Conservation (phyloP, 1,140 invertebrate species). For the Macrostomum lignano region DNA sequence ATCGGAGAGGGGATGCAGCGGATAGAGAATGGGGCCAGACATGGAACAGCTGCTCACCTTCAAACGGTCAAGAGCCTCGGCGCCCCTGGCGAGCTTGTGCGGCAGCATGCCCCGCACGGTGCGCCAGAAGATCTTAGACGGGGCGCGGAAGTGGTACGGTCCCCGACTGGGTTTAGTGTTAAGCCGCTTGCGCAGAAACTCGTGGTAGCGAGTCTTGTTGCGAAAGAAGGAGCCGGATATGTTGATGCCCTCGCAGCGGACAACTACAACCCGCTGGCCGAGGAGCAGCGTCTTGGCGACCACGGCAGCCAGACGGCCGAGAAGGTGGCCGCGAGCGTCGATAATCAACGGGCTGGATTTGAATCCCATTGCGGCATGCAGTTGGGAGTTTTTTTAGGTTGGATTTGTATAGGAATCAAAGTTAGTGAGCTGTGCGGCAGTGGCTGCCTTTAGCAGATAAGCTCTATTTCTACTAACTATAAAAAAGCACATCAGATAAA, state of each 20-base stretch:
- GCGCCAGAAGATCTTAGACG: slow-evolving; percentile 78
- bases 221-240: slow-evolving; percentile 96
- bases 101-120: slow-evolving; percentile 92
- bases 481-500: no score
- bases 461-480: no score
- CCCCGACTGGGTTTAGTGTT: slow-evolving; percentile 91
- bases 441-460: no score
- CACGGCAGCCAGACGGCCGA: slow-evolving; percentile 68
- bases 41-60: no score
- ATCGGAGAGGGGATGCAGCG: no score
- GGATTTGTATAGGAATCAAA: no score
- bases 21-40: no score
- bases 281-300: slow-evolving; percentile 70
- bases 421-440: no score
- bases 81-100: slow-evolving; percentile 77
- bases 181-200: slow-evolving; percentile 76
- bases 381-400: no score
- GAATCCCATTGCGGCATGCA: no score
- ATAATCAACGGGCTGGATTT: no score
- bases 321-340: slow-evolving; percentile 79
- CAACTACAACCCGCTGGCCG: slow-evolving; percentile 34
- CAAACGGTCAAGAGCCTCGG: slow-evolving; percentile 56
- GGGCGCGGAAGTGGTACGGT: slow-evolving; percentile 87
- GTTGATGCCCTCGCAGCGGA: slow-evolving; percentile 75
- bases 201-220: slow-evolving; percentile 56